Percentiles rank a stretch among this genome's conserved stretches.
Evolutionary conservation across 2,113 vertebrate species (phyloP).

Genomic region (zebrafish (Danio rerio)): DNA sequence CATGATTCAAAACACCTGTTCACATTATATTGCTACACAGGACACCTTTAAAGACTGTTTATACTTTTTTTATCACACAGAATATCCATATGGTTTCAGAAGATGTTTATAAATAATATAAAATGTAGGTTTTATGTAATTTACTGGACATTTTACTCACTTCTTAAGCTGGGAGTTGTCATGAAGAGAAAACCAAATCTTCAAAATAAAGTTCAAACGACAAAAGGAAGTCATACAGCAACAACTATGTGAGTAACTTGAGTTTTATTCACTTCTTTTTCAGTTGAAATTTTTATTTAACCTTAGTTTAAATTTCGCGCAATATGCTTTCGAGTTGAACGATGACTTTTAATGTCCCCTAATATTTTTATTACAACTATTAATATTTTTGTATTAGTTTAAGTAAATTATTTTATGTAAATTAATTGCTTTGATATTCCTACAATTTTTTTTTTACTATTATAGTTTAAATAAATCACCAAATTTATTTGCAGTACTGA

Average conservation of each 20-base stretch:
- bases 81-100: not conserved
- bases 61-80: not conserved
- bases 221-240: not conserved
- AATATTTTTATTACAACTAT: not conserved
- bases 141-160: not conserved
- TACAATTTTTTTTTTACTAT: no score
- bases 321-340: not conserved
- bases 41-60: not conserved
- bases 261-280: not conserved
- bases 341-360: not conserved
- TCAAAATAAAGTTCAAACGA: not conserved
- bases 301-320: not conserved
- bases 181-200: not conserved
- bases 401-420: no score
- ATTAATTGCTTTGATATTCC: no score
- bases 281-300: not conserved
- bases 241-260: not conserved
- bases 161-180: not conserved
- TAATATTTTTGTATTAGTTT: no score
- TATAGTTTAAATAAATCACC: not conserved
- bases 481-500: not conserved
- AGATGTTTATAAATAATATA: not conserved
- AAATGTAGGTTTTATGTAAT: not conserved
- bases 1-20: conserved; percentile 12
- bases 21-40: not conserved